Conservation (phyloP, 2,113 vertebrate genomes). For the Dryoscopus gambensis region DNA sequence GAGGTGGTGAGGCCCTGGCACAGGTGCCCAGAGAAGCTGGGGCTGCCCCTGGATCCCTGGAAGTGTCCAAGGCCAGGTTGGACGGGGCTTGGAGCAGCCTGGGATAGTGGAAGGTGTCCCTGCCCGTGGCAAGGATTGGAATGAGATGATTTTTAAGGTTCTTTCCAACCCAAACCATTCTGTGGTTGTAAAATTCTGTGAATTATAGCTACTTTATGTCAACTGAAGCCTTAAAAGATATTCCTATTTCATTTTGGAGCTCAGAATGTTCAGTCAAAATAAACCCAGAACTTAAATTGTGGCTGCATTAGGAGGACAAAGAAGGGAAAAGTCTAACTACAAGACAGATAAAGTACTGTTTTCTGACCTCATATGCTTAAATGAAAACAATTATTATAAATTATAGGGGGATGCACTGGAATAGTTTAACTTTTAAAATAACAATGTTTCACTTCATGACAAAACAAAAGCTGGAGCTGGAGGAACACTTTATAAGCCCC, state of each 20-base stretch:
- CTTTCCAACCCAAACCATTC: not conserved
- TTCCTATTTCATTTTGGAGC: not conserved
- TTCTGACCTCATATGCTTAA: not conserved
- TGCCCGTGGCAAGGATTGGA: not conserved
- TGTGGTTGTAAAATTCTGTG: not conserved
- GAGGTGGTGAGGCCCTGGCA: not conserved
- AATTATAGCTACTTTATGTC: not conserved
- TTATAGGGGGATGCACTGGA: not conserved
- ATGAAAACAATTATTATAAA: not conserved
- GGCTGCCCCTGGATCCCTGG: not conserved
- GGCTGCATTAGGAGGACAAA: not conserved
- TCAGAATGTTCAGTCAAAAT: not conserved
- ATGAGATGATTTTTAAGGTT: not conserved
- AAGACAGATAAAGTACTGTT: not conserved
- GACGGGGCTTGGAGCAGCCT: rapidly evolving
- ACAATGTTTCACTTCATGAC: not conserved
- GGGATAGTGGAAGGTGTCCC: not conserved
- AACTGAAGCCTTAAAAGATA: not conserved
- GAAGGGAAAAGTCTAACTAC: not conserved
- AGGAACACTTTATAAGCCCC: not conserved
- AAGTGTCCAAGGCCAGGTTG: not conserved
- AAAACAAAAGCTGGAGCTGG: not conserved
- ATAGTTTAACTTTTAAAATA: not conserved
- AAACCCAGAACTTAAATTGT: not conserved
- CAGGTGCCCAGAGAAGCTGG: not conserved